A percentile compares a stretch with the other conserved stretches of the same genome.
These are phyloP conservation scores for Scrobipalpa costella DNA, from an alignment of 2,888 invertebrate species.

Conservation along the genomic window DNA sequence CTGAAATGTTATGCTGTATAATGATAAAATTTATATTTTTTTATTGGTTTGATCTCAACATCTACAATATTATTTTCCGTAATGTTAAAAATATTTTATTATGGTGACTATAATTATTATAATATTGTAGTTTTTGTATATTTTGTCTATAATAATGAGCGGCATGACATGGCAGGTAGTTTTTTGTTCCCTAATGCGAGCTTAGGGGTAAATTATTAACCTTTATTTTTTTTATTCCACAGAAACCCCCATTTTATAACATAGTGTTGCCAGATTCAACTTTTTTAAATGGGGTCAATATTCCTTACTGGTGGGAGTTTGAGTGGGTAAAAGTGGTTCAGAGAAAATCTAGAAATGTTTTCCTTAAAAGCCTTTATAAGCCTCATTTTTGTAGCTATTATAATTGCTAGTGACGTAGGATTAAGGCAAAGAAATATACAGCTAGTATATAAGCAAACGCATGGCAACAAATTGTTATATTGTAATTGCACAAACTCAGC, in stretches of 20 bases:
- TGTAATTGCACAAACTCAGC: neutral
- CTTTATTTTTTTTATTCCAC: constrained; percentile 16
- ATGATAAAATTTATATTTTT: neutral
- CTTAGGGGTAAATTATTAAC: constrained; percentile 3
- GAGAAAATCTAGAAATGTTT: neutral
- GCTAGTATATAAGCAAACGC: neutral
- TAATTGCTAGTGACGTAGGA: neutral
- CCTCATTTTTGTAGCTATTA: neutral
- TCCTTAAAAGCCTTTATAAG: neutral
- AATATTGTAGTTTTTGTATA: neutral
- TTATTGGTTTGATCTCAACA: neutral
- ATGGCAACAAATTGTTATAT: neutral
- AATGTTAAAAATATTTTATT: neutral
- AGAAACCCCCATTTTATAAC: constrained; percentile 14
- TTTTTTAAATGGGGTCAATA: constrained; percentile 1
- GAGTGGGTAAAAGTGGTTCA: constrained; percentile 6
- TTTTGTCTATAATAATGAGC: neutral
- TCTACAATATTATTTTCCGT: neutral
- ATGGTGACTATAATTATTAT: neutral
- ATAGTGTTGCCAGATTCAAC: constrained; percentile 9
- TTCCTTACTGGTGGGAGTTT: neutral
- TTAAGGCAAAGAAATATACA: neutral
- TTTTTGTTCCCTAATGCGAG: neutral
- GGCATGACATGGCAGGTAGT: neutral
- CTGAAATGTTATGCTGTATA: neutral